phyloP scores from a whole-genome alignment of 2,113 vertebrate species.

The Odobenus rosmarus region DNA sequence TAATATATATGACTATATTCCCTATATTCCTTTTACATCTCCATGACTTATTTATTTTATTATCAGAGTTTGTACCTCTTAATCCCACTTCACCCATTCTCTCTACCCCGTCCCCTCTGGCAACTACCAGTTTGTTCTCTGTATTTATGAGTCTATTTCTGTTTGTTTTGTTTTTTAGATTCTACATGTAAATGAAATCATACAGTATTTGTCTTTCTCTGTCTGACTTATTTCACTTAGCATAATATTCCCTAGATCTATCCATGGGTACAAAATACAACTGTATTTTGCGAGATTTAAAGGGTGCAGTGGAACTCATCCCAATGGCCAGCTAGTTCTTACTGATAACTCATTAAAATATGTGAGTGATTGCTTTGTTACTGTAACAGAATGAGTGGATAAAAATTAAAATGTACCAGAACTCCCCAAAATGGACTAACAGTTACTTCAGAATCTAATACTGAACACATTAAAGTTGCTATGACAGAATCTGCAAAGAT shows the following conservation, averaged over 20 bases:
- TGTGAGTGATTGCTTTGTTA: background rate
- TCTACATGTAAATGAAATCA: background rate
- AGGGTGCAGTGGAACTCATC: background rate
- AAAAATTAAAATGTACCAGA: slow-evolving; percentile 24
- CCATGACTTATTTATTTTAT: background rate
- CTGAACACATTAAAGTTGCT: background rate
- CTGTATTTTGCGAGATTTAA: background rate
- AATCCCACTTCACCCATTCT: background rate
- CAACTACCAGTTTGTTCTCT: background rate
- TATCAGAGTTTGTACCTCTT: background rate
- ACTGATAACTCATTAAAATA: background rate
- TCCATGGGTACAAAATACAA: background rate
- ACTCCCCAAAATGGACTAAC: background rate
- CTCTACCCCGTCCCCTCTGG: background rate
- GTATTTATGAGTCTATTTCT: background rate
- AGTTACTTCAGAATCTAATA: slow-evolving; percentile 24
- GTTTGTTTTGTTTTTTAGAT: background rate
- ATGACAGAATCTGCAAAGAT: background rate
- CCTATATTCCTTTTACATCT: background rate
- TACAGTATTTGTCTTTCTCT: background rate
- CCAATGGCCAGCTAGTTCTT: background rate
- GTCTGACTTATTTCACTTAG: background rate
- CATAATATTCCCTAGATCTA: background rate
- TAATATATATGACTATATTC: background rate
- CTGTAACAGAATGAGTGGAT: background rate